Conservation (phyloP, 2,113 vertebrate genomes). For the Myiagra hebetior region DNA sequence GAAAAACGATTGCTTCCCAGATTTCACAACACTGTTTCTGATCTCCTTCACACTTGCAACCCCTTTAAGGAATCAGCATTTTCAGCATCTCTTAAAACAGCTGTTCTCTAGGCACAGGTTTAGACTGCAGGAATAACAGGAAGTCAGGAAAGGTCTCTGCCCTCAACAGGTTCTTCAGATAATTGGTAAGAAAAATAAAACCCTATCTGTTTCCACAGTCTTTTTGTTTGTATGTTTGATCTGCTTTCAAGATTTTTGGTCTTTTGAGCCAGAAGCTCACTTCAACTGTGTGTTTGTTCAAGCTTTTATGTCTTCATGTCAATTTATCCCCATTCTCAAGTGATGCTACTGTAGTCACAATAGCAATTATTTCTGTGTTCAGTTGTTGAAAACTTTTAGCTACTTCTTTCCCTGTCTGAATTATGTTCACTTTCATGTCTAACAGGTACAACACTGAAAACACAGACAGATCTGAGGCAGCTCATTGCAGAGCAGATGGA, state of each 20-base stretch:
- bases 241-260: slow-evolving; percentile 12
- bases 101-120: neutral
- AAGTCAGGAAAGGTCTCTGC: slow-evolving; percentile 22
- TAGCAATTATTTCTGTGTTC: slow-evolving; percentile 43
- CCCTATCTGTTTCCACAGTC: neutral
- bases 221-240: slow-evolving; percentile 19
- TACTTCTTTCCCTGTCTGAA: neutral
- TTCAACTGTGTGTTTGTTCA: neutral
- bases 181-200: slow-evolving; percentile 43
- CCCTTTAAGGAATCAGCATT: neutral
- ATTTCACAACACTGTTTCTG: neutral
- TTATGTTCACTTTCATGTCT: slow-evolving; percentile 30
- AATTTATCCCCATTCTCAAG: slow-evolving; percentile 20
- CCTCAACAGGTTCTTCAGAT: slow-evolving; percentile 26
- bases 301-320: slow-evolving; percentile 15
- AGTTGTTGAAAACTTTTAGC: neutral
- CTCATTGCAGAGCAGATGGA: neutral
- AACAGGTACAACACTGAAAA: neutral
- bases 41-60: neutral
- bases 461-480: neutral
- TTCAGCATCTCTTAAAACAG: neutral
- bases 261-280: slow-evolving; percentile 1
- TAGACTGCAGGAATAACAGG: neutral
- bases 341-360: slow-evolving; percentile 19
- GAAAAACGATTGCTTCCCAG: neutral